Conservation (phyloP, 2,113 vertebrate species). For the Hydrolagus affinis region DNA sequence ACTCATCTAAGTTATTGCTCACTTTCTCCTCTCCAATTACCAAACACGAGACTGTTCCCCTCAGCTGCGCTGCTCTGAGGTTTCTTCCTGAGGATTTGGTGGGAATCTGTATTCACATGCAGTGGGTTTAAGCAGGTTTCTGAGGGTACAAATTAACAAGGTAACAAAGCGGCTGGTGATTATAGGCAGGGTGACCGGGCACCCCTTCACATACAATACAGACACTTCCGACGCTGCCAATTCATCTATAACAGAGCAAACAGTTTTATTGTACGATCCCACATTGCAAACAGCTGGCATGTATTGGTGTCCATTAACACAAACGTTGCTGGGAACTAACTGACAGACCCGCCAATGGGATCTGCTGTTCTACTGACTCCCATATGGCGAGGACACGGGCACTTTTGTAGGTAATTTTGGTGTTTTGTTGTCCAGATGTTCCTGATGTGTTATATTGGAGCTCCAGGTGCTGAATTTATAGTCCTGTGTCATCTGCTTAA, state of each 20-base stretch:
- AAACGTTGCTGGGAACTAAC: slow-evolving; percentile 24
- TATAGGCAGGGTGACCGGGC: background rate
- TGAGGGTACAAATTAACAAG: slow-evolving; percentile 15
- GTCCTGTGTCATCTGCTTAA: no score
- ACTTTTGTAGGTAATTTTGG: no score
- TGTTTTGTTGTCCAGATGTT: no score
- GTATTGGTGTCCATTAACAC: slow-evolving; percentile 23
- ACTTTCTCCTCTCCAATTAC: background rate
- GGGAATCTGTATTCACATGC: background rate
- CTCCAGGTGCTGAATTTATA: no score
- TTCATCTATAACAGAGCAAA: slow-evolving; percentile 28
- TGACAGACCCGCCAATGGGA: background rate
- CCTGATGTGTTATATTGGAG: no score
- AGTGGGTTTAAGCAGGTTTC: background rate
- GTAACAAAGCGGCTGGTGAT: background rate
- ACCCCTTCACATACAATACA: background rate
- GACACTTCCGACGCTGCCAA: background rate
- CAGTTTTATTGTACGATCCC: background rate
- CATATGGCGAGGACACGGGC: background rate
- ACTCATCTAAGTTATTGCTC: background rate
- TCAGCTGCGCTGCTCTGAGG: background rate
- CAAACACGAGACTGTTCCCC: background rate
- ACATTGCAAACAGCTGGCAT: slow-evolving; percentile 25
- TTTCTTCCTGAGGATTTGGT: background rate
- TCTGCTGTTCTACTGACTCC: background rate